These are phyloP conservation scores for Varroa destructor DNA, from an alignment of 1,140 invertebrate genomes.

Conservation along the genomic window DNA sequence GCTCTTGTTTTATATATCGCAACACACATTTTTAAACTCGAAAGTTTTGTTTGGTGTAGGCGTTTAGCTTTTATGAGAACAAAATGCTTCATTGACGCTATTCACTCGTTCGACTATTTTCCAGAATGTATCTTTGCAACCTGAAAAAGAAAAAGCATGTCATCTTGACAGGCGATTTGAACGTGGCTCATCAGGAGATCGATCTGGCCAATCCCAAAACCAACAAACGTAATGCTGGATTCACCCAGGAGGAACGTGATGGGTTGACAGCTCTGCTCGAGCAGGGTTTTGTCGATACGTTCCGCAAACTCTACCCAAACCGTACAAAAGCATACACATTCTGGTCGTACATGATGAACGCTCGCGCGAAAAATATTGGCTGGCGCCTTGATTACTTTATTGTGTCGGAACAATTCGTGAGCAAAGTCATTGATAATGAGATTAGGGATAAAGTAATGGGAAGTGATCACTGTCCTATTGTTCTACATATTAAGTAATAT, in stretches of 20 bases:
- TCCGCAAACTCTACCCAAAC: conserved; percentile 72
- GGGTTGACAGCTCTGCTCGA: conserved; percentile 68
- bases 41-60: too few relatives aligned
- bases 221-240: conserved; percentile 85
- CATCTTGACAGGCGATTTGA: conserved; percentile 88
- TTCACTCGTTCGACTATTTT: conserved; percentile 42
- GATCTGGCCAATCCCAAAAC: conserved; percentile 87
- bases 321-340: conserved; percentile 72
- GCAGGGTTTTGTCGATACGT: conserved; percentile 71
- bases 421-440: conserved; percentile 62
- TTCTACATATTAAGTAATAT: conserved; percentile 40
- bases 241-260: conserved; percentile 81
- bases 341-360: conserved; percentile 78
- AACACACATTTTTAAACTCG: too few relatives aligned
- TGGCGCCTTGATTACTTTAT: conserved; percentile 94
- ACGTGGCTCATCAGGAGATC: conserved; percentile 89
- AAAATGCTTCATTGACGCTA: too few relatives aligned
- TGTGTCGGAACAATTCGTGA: conserved; percentile 59
- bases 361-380: conserved; percentile 76
- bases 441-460: conserved; percentile 59
- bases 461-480: conserved; percentile 76
- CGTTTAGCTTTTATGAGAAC: too few relatives aligned
- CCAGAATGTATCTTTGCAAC: conserved; percentile 59
- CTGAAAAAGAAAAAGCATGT: conserved; percentile 83
- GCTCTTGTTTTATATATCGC: too few relatives aligned